These are phyloP conservation scores for Pemphredon lugubris DNA, from an alignment of 2,888 invertebrate genomes.

Conservation along the genomic window DNA sequence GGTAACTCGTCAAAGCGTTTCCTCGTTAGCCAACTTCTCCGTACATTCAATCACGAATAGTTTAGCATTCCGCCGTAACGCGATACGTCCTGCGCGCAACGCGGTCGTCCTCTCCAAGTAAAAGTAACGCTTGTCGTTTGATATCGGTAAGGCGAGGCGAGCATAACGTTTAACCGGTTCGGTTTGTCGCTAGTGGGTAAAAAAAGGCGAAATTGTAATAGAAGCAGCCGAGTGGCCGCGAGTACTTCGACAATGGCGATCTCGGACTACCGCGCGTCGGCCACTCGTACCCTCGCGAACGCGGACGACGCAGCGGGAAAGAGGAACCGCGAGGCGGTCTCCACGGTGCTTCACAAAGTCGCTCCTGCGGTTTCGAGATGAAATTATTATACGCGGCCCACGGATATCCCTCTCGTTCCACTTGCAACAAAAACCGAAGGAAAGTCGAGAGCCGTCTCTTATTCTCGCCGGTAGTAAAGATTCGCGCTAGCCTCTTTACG, in stretches of 20 bases:
- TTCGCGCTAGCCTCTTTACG: conserved; percentile 6
- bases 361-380: conserved; percentile 44
- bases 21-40: no score
- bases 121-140: no score
- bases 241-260: neutral
- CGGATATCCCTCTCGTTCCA: conserved; percentile 4
- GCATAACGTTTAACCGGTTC: no score
- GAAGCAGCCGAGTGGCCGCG: no score
- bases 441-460: conserved; percentile 8
- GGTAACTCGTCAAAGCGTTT: no score
- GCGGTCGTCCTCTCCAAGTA: no score
- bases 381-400: conserved; percentile 41
- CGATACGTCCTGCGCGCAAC: no score
- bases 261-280: neutral
- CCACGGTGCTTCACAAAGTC: conserved; percentile 6
- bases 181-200: no score
- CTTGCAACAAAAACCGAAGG: conserved; percentile 16
- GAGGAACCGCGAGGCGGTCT: conserved; percentile 16
- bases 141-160: no score
- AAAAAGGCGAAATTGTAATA: no score
- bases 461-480: neutral
- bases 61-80: no score
- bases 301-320: neutral
- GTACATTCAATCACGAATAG: no score
- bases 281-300: neutral